Conservation (phyloP, 2,888 invertebrate genomes). For the Euclidia mi region DNA sequence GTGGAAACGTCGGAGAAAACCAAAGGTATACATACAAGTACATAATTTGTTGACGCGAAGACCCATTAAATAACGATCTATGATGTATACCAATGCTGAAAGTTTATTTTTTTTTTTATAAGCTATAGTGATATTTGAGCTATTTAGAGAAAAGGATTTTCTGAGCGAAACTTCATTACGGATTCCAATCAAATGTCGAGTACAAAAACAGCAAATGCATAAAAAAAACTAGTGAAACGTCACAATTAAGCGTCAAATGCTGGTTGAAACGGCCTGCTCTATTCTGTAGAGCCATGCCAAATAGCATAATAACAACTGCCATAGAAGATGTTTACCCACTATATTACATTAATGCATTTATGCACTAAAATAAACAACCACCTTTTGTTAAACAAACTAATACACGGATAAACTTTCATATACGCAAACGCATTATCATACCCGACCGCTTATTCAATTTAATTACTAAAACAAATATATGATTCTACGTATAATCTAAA, state of each 20-base stretch:
- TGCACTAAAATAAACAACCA: constrained; percentile 1
- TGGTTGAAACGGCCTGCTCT: constrained; percentile 10
- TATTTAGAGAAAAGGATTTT: too few relatives aligned
- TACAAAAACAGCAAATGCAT: too few relatives aligned
- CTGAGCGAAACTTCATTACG: too few relatives aligned
- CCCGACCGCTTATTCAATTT: constrained; percentile 64
- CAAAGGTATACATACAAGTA: too few relatives aligned
- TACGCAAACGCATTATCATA: constrained; percentile 54
- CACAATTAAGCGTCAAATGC: constrained; percentile 19
- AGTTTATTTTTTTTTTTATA: too few relatives aligned
- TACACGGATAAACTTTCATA: constrained; percentile 35
- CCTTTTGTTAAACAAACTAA: background rate
- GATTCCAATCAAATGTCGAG: too few relatives aligned
- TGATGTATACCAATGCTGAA: too few relatives aligned
- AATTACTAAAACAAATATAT: constrained; percentile 69
- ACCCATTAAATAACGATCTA: too few relatives aligned
- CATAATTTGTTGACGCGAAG: too few relatives aligned
- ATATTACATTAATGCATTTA: background rate
- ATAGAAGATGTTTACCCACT: constrained; percentile 12
- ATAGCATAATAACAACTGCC: constrained; percentile 42
- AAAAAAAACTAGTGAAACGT: constrained; percentile 7
- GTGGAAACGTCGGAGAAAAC: too few relatives aligned
- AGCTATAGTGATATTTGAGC: too few relatives aligned
- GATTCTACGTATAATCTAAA: constrained; percentile 68
- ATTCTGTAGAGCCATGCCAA: constrained; percentile 40